A percentile compares a stretch with the other conserved stretches of the same genome.
Evolutionary conservation across 2,797 vertebrate genomes (phyloP).

Genomic region (Cheirogaleus major): DNA sequence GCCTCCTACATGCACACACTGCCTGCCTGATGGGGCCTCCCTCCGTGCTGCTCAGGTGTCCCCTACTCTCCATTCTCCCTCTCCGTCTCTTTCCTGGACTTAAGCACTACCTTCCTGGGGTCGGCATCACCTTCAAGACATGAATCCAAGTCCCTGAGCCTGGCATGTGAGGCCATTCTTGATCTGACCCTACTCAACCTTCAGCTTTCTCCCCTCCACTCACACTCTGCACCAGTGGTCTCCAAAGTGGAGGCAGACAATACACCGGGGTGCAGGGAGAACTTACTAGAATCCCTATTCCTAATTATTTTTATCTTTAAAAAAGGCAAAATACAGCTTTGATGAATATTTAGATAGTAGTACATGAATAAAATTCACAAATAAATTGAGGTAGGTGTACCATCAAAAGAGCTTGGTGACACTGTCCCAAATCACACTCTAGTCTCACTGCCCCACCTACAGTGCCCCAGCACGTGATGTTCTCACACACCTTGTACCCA

Average conservation of each 20-base stretch:
- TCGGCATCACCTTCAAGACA: background rate
- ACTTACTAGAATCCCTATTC: background rate
- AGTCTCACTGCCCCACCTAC: background rate
- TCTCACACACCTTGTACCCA: too few relatives aligned
- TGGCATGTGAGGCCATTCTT: background rate
- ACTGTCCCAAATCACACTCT: background rate
- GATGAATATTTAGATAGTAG: background rate
- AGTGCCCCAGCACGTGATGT: fast-evolving
- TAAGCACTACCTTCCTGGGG: background rate
- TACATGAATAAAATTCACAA: background rate
- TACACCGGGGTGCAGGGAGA: background rate
- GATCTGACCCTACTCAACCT: background rate
- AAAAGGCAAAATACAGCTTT: background rate
- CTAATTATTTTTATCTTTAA: background rate
- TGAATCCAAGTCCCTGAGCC: background rate
- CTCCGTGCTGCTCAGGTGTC: background rate
- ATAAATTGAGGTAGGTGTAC: background rate
- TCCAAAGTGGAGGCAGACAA: too few relatives aligned
- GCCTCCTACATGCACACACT: background rate
- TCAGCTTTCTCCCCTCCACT: background rate
- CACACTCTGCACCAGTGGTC: too few relatives aligned
- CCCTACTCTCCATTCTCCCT: background rate
- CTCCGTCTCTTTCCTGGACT: background rate
- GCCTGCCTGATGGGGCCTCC: background rate
- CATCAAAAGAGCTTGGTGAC: background rate